A percentile compares a stretch with the other conserved stretches of the same genome.
Conservation (phyloP, 2,888 invertebrate species). For the Hirudinaria manillensis region DNA sequence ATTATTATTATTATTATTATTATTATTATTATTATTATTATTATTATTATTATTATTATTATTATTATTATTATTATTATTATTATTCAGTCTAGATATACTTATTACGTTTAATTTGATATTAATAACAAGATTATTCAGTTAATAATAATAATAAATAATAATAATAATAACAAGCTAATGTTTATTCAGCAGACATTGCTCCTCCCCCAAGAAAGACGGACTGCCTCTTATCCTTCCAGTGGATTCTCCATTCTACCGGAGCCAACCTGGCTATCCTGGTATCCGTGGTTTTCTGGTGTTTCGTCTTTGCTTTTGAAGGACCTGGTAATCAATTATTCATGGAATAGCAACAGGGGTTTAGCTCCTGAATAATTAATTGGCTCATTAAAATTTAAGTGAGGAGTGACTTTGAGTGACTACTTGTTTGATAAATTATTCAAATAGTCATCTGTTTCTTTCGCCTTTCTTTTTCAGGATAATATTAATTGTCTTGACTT, state of each 20-base stretch:
- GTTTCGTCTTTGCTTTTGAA: conserved; percentile 44
- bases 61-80: conserved; percentile 8
- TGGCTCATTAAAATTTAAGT: too few relatives aligned
- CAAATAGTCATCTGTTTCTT: too few relatives aligned
- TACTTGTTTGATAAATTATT: too few relatives aligned
- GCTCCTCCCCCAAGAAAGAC: conserved; percentile 7
- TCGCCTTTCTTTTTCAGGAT: too few relatives aligned
- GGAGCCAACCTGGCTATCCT: conserved; percentile 47
- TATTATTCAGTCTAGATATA: too few relatives aligned
- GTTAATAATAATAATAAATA: too few relatives aligned
- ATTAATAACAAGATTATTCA: too few relatives aligned
- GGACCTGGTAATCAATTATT: conserved; percentile 26
- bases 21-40: too few relatives aligned
- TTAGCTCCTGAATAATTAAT: not conserved
- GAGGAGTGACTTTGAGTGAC: too few relatives aligned
- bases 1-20: too few relatives aligned
- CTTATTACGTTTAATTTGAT: not conserved
- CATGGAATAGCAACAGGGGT: not conserved
- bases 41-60: too few relatives aligned
- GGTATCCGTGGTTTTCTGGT: conserved; percentile 48
- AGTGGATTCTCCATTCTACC: conserved; percentile 46
- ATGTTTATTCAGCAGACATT: not conserved
- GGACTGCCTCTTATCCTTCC: conserved; percentile 10
- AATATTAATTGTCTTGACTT: too few relatives aligned
- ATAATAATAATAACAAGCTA: not conserved